Evolutionary conservation across 2,113 vertebrate genomes (phyloP).

Genomic region (Clarias macrocephalus): DNA sequence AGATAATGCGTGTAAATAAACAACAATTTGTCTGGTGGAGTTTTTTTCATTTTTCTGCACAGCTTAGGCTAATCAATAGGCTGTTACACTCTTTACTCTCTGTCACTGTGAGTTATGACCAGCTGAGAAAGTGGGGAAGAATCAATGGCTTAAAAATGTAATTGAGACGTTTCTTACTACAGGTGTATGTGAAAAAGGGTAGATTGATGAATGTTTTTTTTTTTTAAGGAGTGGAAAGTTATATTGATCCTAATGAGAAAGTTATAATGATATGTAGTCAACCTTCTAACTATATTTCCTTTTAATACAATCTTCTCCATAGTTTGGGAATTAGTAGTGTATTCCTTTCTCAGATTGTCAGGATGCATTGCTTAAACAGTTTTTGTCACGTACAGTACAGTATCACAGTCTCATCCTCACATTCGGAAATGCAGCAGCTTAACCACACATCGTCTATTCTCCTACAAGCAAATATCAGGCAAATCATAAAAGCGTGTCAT

Average conservation of each 20-base stretch:
- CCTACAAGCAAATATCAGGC: not conserved
- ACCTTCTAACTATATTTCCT: not conserved
- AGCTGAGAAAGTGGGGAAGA: conserved; percentile 32
- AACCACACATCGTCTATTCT: not conserved
- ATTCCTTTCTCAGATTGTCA: not conserved
- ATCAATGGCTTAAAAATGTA: conserved; percentile 57
- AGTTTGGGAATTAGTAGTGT: not conserved
- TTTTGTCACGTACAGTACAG: not conserved
- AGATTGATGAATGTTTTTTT: conserved; percentile 39
- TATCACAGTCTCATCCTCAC: not conserved
- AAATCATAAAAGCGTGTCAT: not conserved
- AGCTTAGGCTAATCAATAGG: conserved; percentile 66
- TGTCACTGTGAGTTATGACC: conserved; percentile 51
- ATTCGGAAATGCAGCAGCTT: not conserved
- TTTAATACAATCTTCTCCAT: not conserved
- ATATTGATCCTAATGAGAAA: not conserved
- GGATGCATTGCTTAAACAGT: not conserved
- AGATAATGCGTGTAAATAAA: conserved; percentile 58
- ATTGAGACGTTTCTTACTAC: conserved; percentile 48
- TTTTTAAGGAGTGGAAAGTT: not conserved
- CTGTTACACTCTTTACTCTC: conserved; percentile 71
- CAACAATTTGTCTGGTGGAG: conserved; percentile 51
- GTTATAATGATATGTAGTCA: not conserved
- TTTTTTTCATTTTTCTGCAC: conserved; percentile 36
- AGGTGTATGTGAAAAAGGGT: conserved; percentile 19